These are phyloP conservation scores for Folsomia candida DNA, from an alignment of 2,888 invertebrate genomes.

Conservation along the genomic window DNA sequence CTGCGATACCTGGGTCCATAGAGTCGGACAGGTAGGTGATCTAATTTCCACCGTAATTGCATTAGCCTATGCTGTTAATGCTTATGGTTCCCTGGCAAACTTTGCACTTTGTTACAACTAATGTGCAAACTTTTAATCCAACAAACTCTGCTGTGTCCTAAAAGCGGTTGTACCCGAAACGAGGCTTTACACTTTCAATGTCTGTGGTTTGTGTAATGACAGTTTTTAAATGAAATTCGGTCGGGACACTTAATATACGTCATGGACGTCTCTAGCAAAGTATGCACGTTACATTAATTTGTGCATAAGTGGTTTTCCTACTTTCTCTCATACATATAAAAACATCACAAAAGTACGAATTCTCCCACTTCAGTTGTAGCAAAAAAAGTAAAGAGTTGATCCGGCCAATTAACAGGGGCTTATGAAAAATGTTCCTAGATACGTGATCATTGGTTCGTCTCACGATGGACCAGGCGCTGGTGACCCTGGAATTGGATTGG, in stretches of 20 bases:
- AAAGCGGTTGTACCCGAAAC: too few species aligned
- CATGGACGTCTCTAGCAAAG: neutral
- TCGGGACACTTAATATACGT: neutral
- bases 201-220: too few species aligned
- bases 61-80: conserved; percentile 5
- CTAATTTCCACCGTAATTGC: conserved; percentile 18
- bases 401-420: neutral
- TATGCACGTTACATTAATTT: too few species aligned
- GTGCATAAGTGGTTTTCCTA: too few species aligned
- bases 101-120: conserved; percentile 10
- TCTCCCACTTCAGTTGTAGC: too few species aligned
- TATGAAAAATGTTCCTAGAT: conserved; percentile 38
- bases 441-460: conserved; percentile 47
- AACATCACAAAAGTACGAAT: too few species aligned
- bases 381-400: neutral
- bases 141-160: neutral
- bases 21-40: conserved; percentile 51
- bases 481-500: conserved; percentile 46
- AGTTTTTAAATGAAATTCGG: neutral
- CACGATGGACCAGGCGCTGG: conserved; percentile 48
- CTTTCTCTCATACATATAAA: too few species aligned
- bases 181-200: too few species aligned
- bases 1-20: conserved; percentile 46
- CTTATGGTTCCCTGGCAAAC: conserved; percentile 2
- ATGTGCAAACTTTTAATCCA: conserved; percentile 6